A percentile compares a stretch with the other conserved stretches of the same genome.
These are phyloP conservation scores for Macroglossus sobrinus DNA, from an alignment of 2,113 vertebrate genomes.

Conservation along the genomic window DNA sequence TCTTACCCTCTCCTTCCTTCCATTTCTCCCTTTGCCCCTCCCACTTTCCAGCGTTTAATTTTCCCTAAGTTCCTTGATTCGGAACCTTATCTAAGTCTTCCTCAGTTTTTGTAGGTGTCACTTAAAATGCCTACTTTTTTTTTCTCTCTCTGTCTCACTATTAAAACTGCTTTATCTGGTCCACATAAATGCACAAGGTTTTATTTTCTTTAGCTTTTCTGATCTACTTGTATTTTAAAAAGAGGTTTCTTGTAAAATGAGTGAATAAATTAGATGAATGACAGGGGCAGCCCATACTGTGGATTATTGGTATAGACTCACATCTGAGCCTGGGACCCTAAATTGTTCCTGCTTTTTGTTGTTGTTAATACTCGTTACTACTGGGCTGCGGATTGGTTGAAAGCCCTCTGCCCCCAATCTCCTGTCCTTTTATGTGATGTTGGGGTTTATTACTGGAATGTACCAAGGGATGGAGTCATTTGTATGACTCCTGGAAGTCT, in stretches of 20 bases:
- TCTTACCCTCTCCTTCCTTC: background rate
- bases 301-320: background rate
- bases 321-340: background rate
- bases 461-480: background rate
- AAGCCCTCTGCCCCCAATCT: accelerated
- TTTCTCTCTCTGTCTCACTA: background rate
- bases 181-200: background rate
- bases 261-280: background rate
- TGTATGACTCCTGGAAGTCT: background rate
- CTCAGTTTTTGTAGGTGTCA: background rate
- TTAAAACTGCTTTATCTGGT: background rate
- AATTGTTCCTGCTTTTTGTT: background rate
- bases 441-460: background rate
- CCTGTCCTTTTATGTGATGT: background rate
- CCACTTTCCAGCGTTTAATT: background rate
- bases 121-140: background rate
- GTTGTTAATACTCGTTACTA: background rate
- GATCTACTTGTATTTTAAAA: background rate
- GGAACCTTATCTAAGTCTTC: background rate
- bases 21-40: background rate
- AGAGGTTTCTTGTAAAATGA: background rate
- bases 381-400: background rate
- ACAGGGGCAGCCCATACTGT: background rate
- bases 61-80: background rate
- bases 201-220: background rate